Evolutionary conservation across 2,888 invertebrate genomes (phyloP).

Genomic region (Cylindroiulus punctatus): DNA sequence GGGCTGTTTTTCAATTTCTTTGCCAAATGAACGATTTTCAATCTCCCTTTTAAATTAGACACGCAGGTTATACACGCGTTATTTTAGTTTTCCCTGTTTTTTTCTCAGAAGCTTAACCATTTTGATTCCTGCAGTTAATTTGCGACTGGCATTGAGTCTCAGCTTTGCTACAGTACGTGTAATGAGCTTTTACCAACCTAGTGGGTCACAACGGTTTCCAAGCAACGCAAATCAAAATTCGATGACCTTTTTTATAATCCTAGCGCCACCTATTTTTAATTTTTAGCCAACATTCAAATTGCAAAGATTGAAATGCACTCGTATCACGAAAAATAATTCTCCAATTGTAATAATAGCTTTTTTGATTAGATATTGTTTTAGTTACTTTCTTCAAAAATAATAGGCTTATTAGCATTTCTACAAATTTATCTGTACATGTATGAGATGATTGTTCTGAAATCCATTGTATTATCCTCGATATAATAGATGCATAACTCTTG

Average conservation of each 20-base stretch:
- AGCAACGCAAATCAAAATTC: not conserved
- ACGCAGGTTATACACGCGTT: not conserved
- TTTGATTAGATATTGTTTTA: too few species aligned
- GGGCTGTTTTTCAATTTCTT: constrained; percentile 13
- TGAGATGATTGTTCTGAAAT: too few species aligned
- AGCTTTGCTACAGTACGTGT: not conserved
- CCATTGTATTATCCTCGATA: too few species aligned
- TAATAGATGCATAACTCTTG: too few species aligned
- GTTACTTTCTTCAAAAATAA: too few species aligned
- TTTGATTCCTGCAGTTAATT: not conserved
- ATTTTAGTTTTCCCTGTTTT: not conserved
- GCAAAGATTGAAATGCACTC: not conserved
- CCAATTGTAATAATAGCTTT: too few species aligned
- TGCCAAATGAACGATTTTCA: not conserved
- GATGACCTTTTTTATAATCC: not conserved
- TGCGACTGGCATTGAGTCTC: not conserved
- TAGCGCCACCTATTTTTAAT: not conserved
- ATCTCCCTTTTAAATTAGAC: constrained; percentile 22
- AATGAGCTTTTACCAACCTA: not conserved
- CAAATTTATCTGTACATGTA: too few species aligned
- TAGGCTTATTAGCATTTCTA: too few species aligned
- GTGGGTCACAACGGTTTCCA: not conserved
- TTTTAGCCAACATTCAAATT: not conserved
- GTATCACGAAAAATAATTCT: too few species aligned
- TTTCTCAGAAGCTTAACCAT: not conserved